These are phyloP conservation scores for Molanna angustata DNA, from an alignment of 2,888 invertebrate genomes.

Conservation along the genomic window DNA sequence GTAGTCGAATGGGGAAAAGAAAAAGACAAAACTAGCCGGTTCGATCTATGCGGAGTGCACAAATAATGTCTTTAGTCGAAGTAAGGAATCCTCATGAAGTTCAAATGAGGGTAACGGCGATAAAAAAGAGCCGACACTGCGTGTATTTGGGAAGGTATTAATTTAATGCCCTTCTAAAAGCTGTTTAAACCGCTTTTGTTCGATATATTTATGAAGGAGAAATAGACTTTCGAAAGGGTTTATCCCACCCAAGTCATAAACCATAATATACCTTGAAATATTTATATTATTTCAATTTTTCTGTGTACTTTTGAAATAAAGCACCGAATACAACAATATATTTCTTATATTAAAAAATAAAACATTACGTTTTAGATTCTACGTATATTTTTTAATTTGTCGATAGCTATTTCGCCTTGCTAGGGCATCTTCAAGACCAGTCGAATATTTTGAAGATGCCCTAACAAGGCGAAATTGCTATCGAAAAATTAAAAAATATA, in stretches of 20 bases:
- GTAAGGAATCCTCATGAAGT: slow-evolving; percentile 27
- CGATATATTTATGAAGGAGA: slow-evolving; percentile 22
- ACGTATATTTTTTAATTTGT: too few relatives aligned
- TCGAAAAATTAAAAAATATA: too few relatives aligned
- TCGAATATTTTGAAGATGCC: too few relatives aligned
- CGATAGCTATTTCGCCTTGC: too few relatives aligned
- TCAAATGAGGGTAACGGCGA: slow-evolving; percentile 31
- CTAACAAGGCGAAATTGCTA: too few relatives aligned
- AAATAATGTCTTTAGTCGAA: slow-evolving; percentile 6
- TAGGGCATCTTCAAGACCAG: too few relatives aligned
- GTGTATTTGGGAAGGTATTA: slow-evolving; percentile 19
- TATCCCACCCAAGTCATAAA: slow-evolving; percentile 3
- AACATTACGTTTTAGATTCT: too few relatives aligned
- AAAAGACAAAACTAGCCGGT: too few relatives aligned
- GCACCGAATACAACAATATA: neutral
- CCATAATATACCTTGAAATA: neutral
- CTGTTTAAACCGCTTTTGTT: slow-evolving; percentile 30
- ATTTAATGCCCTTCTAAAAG: slow-evolving; percentile 26
- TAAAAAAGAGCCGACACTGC: slow-evolving; percentile 29
- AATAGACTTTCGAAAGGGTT: slow-evolving; percentile 17
- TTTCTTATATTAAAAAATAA: too few relatives aligned
- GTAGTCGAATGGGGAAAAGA: neutral
- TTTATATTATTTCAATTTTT: neutral
- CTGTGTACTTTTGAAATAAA: neutral
- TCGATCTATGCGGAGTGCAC: too few relatives aligned